Evolutionary conservation across 2,888 invertebrate species (phyloP).

Genomic region (Euplagia quadripunctaria): DNA sequence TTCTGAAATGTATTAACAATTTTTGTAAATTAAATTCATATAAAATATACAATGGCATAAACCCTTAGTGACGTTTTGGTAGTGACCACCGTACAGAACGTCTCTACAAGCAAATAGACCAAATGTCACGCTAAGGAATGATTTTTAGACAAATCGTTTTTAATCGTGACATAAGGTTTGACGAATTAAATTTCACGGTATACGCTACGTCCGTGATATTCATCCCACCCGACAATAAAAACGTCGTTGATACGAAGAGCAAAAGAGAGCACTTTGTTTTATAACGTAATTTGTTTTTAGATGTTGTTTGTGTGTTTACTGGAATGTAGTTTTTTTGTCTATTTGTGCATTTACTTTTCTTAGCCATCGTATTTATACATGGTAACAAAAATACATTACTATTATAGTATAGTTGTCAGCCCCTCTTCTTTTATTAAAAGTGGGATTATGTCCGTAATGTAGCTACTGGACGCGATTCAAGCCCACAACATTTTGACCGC

Average conservation of each 20-base stretch:
- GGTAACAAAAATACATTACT: no score
- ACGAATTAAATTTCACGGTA: slow-evolving; percentile 6
- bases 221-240: slow-evolving; percentile 9
- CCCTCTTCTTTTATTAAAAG: no score
- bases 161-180: slow-evolving; percentile 7
- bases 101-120: slow-evolving; percentile 4
- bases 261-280: slow-evolving; percentile 12
- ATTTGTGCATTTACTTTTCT: no score
- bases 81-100: neutral
- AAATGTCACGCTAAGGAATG: slow-evolving; percentile 5
- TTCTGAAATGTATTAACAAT: neutral
- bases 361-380: no score
- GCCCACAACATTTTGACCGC: neutral
- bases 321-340: neutral
- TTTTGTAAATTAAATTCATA: neutral
- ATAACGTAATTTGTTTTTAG: slow-evolving; percentile 9
- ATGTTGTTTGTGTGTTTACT: neutral
- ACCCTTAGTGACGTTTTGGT: neutral
- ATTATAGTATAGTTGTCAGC: no score
- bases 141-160: slow-evolving; percentile 24
- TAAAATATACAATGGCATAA: neutral
- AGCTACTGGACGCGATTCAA: no score
- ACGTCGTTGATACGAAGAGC: slow-evolving; percentile 5
- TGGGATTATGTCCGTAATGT: no score
- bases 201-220: slow-evolving; percentile 1